phyloP scores from a whole-genome alignment of 2,888 invertebrate species.

The Idaea straminata region DNA sequence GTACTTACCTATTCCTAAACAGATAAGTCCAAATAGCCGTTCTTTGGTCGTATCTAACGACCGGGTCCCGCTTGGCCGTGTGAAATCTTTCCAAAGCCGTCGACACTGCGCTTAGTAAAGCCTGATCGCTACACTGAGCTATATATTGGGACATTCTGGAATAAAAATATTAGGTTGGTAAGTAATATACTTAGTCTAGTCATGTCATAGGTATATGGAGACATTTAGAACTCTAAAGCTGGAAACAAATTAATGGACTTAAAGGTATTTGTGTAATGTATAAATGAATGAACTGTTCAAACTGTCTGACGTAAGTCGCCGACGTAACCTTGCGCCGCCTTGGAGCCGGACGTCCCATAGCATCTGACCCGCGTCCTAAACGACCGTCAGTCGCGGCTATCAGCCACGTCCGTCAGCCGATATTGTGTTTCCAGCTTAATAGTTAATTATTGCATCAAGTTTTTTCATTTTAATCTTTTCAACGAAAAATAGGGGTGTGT shows the following conservation, averaged over 20 bases:
- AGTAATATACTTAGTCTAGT: not conserved
- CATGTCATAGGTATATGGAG: too few relatives aligned
- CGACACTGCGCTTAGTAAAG: conserved; percentile 90
- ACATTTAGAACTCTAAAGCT: too few relatives aligned
- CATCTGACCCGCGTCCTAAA: too few relatives aligned
- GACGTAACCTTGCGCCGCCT: too few relatives aligned
- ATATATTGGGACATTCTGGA: conserved; percentile 82
- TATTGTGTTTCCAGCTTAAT: too few relatives aligned
- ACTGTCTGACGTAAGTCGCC: too few relatives aligned
- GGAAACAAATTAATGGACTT: too few relatives aligned
- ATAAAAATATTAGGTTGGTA: conserved; percentile 11
- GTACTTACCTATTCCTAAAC: conserved; percentile 83
- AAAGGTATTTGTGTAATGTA: too few relatives aligned
- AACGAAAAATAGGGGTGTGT: not conserved
- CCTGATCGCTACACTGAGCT: conserved; percentile 80
- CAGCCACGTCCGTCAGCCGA: too few relatives aligned
- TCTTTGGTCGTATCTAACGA: conserved; percentile 95
- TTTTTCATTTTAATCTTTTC: not conserved
- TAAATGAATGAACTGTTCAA: too few relatives aligned
- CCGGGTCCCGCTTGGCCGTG: conserved; percentile 90
- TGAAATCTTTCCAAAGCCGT: conserved; percentile 95
- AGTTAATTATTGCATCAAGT: not conserved
- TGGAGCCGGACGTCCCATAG: too few relatives aligned
- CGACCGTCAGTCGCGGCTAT: too few relatives aligned
- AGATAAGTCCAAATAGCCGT: conserved; percentile 98